Percentiles rank a stretch among this genome's conserved stretches.
Evolutionary conservation across 2,888 invertebrate species (phyloP).

Genomic region (Nemoura dubitans): DNA sequence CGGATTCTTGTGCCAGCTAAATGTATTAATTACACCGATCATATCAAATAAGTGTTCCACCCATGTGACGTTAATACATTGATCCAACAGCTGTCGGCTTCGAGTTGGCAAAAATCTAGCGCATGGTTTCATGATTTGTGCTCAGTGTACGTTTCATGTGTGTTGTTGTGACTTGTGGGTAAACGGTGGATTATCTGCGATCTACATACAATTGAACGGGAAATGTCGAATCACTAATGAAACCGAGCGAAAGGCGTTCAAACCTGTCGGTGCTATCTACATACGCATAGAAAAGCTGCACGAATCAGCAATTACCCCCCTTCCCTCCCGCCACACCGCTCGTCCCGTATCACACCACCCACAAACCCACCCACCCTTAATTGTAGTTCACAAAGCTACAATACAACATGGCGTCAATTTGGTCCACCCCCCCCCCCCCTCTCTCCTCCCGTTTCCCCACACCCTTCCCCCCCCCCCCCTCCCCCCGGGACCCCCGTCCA

Average conservation of each 20-base stretch:
- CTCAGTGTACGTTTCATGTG: background rate
- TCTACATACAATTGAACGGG: slow-evolving; percentile 28
- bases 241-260: background rate
- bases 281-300: slow-evolving; percentile 23
- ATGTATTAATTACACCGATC: too few species aligned
- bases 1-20: too few species aligned
- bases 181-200: slow-evolving; percentile 21
- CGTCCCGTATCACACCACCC: slow-evolving; percentile 14
- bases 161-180: slow-evolving; percentile 10
- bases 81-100: too few species aligned
- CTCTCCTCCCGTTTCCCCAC: too few species aligned
- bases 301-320: slow-evolving; percentile 42
- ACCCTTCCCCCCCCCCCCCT: background rate
- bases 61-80: too few species aligned
- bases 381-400: slow-evolving; percentile 43
- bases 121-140: background rate
- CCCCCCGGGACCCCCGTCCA: background rate
- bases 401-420: slow-evolving; percentile 41
- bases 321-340: background rate
- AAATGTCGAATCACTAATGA: slow-evolving; percentile 30
- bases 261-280: slow-evolving; percentile 23
- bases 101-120: background rate
- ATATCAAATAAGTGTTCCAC: too few species aligned
- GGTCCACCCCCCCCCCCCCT: background rate
- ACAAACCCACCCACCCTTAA: slow-evolving; percentile 35